These are phyloP conservation scores for Drosophila ohnishii DNA, from an alignment of 1,140 invertebrate genomes.

Conservation along the genomic window DNA sequence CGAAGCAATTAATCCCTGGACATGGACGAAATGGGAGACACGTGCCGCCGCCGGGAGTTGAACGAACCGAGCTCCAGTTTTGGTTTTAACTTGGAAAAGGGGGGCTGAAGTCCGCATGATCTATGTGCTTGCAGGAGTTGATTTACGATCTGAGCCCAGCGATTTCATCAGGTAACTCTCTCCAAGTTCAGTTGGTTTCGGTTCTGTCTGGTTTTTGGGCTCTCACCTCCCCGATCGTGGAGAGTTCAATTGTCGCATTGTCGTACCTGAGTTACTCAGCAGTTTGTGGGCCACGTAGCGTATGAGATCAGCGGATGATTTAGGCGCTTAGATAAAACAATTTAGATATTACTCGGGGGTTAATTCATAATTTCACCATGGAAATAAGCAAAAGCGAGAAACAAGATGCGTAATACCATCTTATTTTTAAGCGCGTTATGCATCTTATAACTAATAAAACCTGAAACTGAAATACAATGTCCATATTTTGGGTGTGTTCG, in stretches of 20 bases:
- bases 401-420: background rate
- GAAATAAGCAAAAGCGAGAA: background rate
- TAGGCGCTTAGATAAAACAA: constrained; percentile 13
- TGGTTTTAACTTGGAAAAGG: background rate
- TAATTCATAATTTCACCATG: constrained; percentile 9
- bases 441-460: too few species aligned
- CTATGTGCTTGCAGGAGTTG: constrained; percentile 31
- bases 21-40: constrained; percentile 11
- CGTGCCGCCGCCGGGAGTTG: constrained; percentile 18
- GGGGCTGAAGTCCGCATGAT: constrained; percentile 14
- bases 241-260: constrained; percentile 7
- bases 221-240: background rate
- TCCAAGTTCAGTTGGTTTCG: background rate
- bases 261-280: constrained; percentile 21
- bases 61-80: constrained; percentile 23
- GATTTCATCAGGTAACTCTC: background rate
- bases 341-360: constrained; percentile 8
- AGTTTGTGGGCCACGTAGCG: constrained; percentile 8
- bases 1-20: constrained; percentile 21
- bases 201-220: constrained; percentile 15
- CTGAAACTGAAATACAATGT: background rate
- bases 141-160: constrained; percentile 19
- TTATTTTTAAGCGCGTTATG: too few species aligned
- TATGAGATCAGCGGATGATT: constrained; percentile 28
- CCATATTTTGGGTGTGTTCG: background rate